These are phyloP conservation scores for Gymnarchus niloticus DNA, from an alignment of 2,113 vertebrate species.

Conservation along the genomic window DNA sequence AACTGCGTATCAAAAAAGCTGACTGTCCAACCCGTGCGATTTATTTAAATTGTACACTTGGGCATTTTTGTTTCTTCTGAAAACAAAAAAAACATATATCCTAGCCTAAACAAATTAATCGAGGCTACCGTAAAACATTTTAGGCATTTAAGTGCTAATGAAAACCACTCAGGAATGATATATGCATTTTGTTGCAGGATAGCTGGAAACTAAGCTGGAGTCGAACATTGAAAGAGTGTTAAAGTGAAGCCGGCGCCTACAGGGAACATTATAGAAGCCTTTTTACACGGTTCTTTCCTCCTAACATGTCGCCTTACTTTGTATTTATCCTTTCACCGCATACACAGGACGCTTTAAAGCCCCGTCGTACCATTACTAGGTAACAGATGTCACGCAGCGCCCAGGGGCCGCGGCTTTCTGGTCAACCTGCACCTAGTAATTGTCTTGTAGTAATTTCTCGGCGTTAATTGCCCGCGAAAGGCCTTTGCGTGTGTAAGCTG, in stretches of 20 bases:
- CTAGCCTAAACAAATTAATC: not conserved
- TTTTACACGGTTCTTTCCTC: not conserved
- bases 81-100: not conserved
- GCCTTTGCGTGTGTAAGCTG: slow-evolving; percentile 3
- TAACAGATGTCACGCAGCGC: slow-evolving; percentile 3
- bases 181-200: not conserved
- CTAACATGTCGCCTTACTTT: not conserved
- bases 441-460: slow-evolving; percentile 14
- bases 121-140: not conserved
- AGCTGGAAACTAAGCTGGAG: not conserved
- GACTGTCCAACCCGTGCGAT: too few relatives aligned
- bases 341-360: not conserved
- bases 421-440: slow-evolving; percentile 17
- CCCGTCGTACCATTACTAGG: not conserved
- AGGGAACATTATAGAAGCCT: too few relatives aligned
- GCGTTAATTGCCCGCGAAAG: slow-evolving; percentile 15
- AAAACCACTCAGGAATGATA: not conserved
- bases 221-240: not conserved
- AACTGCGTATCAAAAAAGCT: slow-evolving; percentile 2
- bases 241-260: not conserved
- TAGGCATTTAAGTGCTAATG: not conserved
- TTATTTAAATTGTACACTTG: not conserved
- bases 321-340: not conserved
- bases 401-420: not conserved
- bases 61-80: not conserved